Evolutionary conservation across 1,140 invertebrate species (phyloP), one percentile per base, ranked within the genome.

Genomic region (Coelopa frigida): DNA sequence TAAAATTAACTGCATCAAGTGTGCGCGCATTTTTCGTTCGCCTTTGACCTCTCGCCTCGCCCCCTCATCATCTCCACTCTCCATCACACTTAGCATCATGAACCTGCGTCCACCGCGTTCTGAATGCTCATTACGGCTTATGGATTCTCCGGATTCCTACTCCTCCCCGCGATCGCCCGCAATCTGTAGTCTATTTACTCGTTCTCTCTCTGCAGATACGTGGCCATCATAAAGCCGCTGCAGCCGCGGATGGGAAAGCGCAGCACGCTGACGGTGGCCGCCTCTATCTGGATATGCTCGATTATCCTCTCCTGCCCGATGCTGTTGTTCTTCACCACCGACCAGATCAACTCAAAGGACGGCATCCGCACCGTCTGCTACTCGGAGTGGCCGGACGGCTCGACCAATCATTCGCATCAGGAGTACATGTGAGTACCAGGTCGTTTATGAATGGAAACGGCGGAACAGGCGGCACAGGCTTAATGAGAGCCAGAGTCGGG

Each of bases 191-290:
- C n/a, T n/a, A n/a, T 39, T 57, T 53, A 3, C 22, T 48, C 42
- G 17, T 29, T 43, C 14, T 24, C 31, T 15, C 10, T 14, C 52
- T 43, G 17, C 76, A 91, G 91, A 57, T 94, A 93, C 63, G 85
- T 89, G 71, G 92, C 91, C 21, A 94, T 95, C 53, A 89, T 95
- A 75, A 85, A 88, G 61, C 93, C 93, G 0, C 71, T 95, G 49
- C 76, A 82, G 51, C 89, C 86, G 5, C 76, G 89, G 36, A 85
- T 94, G 76, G 87, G 90, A 4, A 80, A 81, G 52, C 74, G 81
- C 22, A 77, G 81, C 1, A 94, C 92, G 1, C 70, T 94, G n/a
- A 80, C 81, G 48, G 83, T 94, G 31, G 87, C 87, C 0, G 72
- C 82, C 1, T 72, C 78, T 18, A 93, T 93, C 45, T 95, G 93